Conservation (phyloP, 2,113 vertebrate genomes). For the Cololabis saira region DNA sequence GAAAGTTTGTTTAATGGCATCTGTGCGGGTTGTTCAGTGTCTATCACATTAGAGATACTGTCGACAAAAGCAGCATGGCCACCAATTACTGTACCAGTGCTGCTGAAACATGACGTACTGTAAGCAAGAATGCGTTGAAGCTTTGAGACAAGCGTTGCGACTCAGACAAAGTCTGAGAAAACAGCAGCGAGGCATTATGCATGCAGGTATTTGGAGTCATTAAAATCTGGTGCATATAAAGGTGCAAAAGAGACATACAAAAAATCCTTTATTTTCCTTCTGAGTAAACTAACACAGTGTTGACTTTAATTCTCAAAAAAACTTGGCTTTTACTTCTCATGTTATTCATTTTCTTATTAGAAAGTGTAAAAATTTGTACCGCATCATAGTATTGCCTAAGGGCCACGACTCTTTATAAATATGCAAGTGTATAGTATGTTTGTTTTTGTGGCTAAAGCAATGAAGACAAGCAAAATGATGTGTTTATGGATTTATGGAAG, state of each 20-base stretch:
- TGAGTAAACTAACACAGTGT: not conserved
- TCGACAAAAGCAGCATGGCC: slow-evolving; percentile 4
- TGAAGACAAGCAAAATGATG: slow-evolving; percentile 16
- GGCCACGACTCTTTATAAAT: slow-evolving; percentile 44
- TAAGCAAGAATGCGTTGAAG: slow-evolving; percentile 1
- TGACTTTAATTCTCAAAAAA: slow-evolving; percentile 10
- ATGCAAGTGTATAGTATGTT: slow-evolving; percentile 37
- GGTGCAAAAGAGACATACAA: not conserved
- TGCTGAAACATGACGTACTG: slow-evolving; percentile 3
- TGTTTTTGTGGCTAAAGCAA: slow-evolving; percentile 42
- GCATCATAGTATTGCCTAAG: slow-evolving; percentile 26
- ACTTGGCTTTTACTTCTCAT: not conserved
- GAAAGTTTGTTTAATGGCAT: not conserved
- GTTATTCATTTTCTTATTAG: not conserved
- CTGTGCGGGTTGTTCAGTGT: not conserved
- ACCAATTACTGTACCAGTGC: slow-evolving; percentile 18
- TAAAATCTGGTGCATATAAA: not conserved
- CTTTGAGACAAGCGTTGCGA: not conserved
- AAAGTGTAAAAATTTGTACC: slow-evolving; percentile 14
- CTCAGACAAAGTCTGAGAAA: not conserved
- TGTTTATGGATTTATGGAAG: slow-evolving; percentile 40
- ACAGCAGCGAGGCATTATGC: not conserved
- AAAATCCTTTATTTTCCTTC: not conserved
- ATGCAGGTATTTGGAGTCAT: not conserved
- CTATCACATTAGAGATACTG: not conserved